Percentiles rank a stretch among this genome's conserved stretches.
These are phyloP conservation scores for Redunca redunca DNA, from an alignment of 2,113 vertebrate species.

Conservation along the genomic window DNA sequence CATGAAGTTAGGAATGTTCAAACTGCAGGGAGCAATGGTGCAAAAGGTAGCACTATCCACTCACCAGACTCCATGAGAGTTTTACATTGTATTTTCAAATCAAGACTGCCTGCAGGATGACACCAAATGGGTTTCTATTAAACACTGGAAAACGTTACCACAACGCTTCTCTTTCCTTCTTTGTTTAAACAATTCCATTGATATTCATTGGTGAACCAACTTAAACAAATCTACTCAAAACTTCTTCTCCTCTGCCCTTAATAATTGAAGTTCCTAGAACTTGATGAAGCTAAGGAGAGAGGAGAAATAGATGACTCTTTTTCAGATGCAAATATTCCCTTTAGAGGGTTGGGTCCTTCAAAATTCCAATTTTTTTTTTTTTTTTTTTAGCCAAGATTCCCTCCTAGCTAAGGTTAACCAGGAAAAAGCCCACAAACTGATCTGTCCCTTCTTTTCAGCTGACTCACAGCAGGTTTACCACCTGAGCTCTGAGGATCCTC, in stretches of 20 bases:
- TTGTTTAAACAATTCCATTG: slow-evolving; percentile 28
- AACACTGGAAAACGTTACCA: not conserved
- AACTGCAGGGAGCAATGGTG: not conserved
- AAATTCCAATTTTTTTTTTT: not conserved
- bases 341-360: not conserved
- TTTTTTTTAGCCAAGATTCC: not conserved
- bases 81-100: not conserved
- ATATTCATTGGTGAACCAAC: not conserved
- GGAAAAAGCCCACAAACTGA: not conserved
- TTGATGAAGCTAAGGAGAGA: not conserved
- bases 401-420: not conserved
- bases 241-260: not conserved
- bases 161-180: not conserved
- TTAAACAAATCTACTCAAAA: slow-evolving; percentile 24
- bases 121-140: not conserved
- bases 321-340: not conserved
- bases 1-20: not conserved
- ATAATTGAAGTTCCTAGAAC: not conserved
- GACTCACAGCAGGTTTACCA: not conserved
- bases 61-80: not conserved
- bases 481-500: not conserved
- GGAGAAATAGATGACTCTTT: not conserved
- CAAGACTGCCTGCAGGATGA: not conserved
- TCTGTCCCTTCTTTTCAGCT: not conserved
- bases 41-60: not conserved